Percentiles rank a stretch among this genome's conserved stretches.
phyloP scores from a whole-genome alignment of 2,797 vertebrate genomes.

The Caiman crocodilus region DNA sequence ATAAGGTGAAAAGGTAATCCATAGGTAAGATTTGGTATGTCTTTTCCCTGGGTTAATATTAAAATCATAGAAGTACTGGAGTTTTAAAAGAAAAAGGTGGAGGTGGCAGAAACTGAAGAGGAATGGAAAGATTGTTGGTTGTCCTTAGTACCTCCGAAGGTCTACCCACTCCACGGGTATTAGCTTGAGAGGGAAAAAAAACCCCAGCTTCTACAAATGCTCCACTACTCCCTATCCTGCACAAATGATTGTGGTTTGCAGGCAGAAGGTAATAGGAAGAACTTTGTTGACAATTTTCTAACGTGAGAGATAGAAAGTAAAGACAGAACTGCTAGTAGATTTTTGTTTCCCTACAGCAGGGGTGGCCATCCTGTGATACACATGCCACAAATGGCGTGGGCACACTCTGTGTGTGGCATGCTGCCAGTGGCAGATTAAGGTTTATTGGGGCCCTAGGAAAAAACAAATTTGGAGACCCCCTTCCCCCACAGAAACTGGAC shows the following conservation, averaged over 20 bases:
- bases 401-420: too few species aligned
- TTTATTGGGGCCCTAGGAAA: too few species aligned
- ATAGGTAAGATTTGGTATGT: neutral
- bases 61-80: neutral
- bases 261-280: neutral
- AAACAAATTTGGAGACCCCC: too few species aligned
- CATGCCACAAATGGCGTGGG: too few species aligned
- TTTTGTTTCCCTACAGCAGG: too few species aligned
- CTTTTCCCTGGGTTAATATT: neutral
- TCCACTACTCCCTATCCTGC: neutral
- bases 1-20: neutral
- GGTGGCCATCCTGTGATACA: too few species aligned
- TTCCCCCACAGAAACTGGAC: too few species aligned
- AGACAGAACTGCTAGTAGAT: too few species aligned
- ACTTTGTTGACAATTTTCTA: neutral
- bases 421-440: too few species aligned
- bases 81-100: neutral
- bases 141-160: neutral
- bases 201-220: neutral
- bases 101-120: neutral
- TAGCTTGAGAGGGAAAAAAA: neutral
- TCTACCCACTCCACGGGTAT: neutral
- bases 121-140: neutral
- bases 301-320: too few species aligned
- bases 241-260: neutral